phyloP scores from a whole-genome alignment of 1,140 invertebrate species.

The Papilio xuthus region DNA sequence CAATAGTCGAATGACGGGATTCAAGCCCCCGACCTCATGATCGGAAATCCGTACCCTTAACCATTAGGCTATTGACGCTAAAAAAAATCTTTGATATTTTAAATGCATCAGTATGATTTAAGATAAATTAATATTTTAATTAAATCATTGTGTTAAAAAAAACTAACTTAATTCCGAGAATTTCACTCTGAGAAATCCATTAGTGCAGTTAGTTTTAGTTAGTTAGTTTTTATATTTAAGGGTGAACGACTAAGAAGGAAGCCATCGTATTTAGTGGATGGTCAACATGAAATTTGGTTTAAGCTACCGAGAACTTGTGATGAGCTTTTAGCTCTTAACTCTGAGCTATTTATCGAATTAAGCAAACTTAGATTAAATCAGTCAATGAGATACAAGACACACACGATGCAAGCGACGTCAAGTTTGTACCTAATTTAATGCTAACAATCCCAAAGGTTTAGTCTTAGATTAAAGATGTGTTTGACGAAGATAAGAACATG shows the following conservation, averaged over 20 bases:
- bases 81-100: not conserved
- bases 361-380: constrained; percentile 2
- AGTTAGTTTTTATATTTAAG: not conserved
- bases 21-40: too few species aligned
- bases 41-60: too few species aligned
- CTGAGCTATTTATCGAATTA: constrained; percentile 13
- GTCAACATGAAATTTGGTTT: not conserved
- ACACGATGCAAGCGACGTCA: not conserved
- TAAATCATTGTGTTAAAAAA: not conserved
- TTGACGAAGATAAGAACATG: not conserved
- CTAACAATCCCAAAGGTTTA: not conserved
- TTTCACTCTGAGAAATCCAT: not conserved
- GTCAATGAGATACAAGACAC: not conserved
- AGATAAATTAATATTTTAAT: too few species aligned
- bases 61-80: too few species aligned
- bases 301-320: not conserved
- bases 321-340: not conserved
- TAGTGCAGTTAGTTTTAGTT: not conserved
- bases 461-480: not conserved
- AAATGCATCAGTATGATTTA: too few species aligned
- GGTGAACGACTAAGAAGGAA: not conserved
- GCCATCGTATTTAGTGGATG: not conserved
- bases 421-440: not conserved
- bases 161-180: not conserved
- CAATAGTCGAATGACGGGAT: too few species aligned